Base-by-base conservation (phyloP, 2,888 invertebrate species). In the Ichneumoninae sp. region DNA sequence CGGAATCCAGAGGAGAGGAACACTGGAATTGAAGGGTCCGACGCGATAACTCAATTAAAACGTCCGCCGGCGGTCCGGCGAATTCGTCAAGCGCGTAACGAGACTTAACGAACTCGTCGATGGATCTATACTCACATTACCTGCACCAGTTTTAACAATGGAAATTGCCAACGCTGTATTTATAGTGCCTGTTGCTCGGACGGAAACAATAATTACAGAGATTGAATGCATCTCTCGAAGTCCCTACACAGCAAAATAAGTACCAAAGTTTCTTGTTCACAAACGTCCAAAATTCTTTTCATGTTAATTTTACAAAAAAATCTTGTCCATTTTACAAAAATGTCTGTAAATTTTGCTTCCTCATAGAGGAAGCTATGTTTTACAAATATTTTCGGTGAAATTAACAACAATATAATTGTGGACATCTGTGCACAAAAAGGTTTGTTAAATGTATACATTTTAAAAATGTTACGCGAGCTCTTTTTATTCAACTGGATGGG, bases 41-140 rank as follows among this genome's bases (percentile, higher is more conserved):
- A 57, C 57, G 57, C 57, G 57, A 57, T 57, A 57, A 57, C 57
- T 57, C 57, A 57, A 57, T 57, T 57, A 57, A 57, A 57, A 57
- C 57, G 57, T 57, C 26, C 26, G 57, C 8, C 57, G 57, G 26
- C 4, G 26, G 26, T 13, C 26, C 57, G 57, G 8, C 26, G 57
- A 57, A 57, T 57, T 26, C 57, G 57, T 57, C 57, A 57, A 57
- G 57, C 57, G 57, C 22, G 57, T 57, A 57, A 57, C 57, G 57
- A 26, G 57, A 57, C 57, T 57, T 57, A 57, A 57, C 57, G 57
- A 57, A 57, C 57, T 57, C 19, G 57, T 57, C 57, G 26, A 57
- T 57, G 26, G 26, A 2, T 57, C 22, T 57, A 26, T 4, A 57
- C 26, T 7, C 26, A 10, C 13, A 26, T 57, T 57, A 57, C 22